phyloP scores from a whole-genome alignment of 1,140 invertebrate species.

The Papilio machaon region DNA sequence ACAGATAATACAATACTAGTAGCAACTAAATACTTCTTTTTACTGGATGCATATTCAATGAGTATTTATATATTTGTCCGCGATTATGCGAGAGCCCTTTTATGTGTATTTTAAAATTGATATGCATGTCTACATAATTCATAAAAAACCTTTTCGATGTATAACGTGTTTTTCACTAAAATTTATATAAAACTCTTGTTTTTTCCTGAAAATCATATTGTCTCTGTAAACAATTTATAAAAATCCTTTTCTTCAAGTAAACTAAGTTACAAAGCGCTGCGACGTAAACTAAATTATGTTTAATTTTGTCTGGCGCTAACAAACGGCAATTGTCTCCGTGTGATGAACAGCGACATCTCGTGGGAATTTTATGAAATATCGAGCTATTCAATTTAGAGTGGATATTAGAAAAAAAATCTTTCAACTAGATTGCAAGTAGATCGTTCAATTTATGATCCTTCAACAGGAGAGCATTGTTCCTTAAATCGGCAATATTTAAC shows the following conservation, averaged over 20 bases:
- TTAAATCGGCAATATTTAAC: too few species aligned
- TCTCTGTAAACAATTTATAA: not conserved
- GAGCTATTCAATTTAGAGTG: not conserved
- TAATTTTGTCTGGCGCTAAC: conserved; percentile 10
- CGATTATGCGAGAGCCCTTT: not conserved
- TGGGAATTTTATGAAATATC: not conserved
- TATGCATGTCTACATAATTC: not conserved
- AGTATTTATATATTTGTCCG: not conserved
- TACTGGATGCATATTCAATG: not conserved
- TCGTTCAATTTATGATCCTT: too few species aligned
- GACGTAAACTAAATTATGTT: not conserved
- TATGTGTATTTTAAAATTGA: not conserved
- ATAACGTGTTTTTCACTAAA: not conserved
- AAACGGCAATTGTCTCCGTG: not conserved
- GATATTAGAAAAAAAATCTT: not conserved
- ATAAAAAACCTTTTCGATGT: not conserved
- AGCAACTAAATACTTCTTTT: not conserved
- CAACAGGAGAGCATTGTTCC: too few species aligned
- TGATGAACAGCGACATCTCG: conserved; percentile 9
- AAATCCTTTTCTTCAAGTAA: conserved; percentile 7
- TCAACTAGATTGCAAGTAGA: too few species aligned
- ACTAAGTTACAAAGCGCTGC: conserved; percentile 13
- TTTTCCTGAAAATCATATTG: not conserved
- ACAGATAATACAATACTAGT: too few species aligned
- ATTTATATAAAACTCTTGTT: not conserved